A percentile compares a stretch with the other conserved stretches of the same genome.
Conservation (phyloP, 2,797 vertebrate genomes). For the Hybognathus amarus region DNA sequence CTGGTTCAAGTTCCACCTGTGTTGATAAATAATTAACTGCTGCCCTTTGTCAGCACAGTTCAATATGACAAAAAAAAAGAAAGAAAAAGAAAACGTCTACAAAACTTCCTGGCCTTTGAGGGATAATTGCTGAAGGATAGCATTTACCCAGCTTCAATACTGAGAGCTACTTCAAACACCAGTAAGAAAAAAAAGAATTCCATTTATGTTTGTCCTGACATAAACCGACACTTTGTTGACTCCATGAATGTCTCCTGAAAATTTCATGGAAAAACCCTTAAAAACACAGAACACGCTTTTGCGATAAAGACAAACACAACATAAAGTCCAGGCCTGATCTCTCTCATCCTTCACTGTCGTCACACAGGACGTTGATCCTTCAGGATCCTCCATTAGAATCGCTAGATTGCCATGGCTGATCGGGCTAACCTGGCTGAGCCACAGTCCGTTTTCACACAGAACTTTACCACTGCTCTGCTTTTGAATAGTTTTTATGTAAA, state of each 20-base stretch:
- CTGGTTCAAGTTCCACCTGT: slow-evolving; percentile 50
- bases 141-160: slow-evolving; percentile 21
- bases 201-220: neutral
- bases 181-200: neutral
- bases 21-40: slow-evolving; percentile 54
- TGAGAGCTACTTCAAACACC: slow-evolving; percentile 1
- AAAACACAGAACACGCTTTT: no score
- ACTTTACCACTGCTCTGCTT: neutral
- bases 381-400: no score
- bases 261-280: no score
- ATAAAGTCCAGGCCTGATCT: neutral
- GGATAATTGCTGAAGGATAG: slow-evolving; percentile 13
- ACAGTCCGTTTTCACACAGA: no score
- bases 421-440: no score
- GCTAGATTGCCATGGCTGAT: no score
- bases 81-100: slow-evolving; percentile 43
- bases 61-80: slow-evolving; percentile 7
- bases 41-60: slow-evolving; percentile 35
- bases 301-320: neutral
- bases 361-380: neutral
- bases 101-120: slow-evolving; percentile 49
- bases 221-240: no score
- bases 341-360: neutral
- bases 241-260: no score
- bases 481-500: neutral